A percentile compares a stretch with the other conserved stretches of the same genome.
These are phyloP conservation scores for Eucidaris tribuloides DNA, from an alignment of 35 echinoderm and acorn worm genomes.

Conservation along the genomic window DNA sequence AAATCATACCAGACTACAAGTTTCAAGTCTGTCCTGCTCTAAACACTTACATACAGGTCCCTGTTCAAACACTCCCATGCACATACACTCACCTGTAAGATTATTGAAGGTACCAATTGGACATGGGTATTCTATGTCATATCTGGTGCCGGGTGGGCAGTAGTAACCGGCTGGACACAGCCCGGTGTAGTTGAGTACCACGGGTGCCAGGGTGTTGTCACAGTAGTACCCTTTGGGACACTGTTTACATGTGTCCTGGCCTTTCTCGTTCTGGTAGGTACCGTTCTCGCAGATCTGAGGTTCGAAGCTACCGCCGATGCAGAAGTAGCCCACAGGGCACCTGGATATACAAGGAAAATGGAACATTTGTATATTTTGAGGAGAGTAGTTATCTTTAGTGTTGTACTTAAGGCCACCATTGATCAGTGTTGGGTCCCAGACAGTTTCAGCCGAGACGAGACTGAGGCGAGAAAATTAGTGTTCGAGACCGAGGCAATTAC, in stretches of 20 bases:
- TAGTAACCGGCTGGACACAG: slow-evolving; percentile 82
- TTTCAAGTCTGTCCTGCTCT: too few relatives aligned
- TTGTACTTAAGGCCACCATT: too few relatives aligned
- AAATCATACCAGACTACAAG: too few relatives aligned
- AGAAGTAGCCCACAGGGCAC: slow-evolving; percentile 87
- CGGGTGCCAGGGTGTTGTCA: slow-evolving; percentile 85
- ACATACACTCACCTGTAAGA: slow-evolving; percentile 50
- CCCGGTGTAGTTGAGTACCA: slow-evolving; percentile 84
- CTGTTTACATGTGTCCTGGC: slow-evolving; percentile 80
- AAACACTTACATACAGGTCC: background rate
- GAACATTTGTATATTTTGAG: too few relatives aligned
- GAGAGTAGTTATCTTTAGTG: too few relatives aligned
- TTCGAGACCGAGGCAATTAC: too few relatives aligned
- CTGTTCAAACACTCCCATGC: too few relatives aligned
- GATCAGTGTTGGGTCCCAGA: too few relatives aligned
- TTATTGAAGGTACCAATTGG: slow-evolving; percentile 89
- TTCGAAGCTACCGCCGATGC: slow-evolving; percentile 66
- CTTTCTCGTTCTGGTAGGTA: slow-evolving; percentile 89
- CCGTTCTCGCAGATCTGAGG: slow-evolving; percentile 95
- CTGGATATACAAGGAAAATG: too few relatives aligned
- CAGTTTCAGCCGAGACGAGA: too few relatives aligned
- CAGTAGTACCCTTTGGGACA: slow-evolving; percentile 95
- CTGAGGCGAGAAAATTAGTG: too few relatives aligned
- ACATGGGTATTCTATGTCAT: slow-evolving; percentile 74
- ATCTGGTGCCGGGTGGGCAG: slow-evolving; percentile 78